Evolutionary conservation across 1,140 invertebrate species (phyloP).

Genomic region (Frieseomelitta varia): DNA sequence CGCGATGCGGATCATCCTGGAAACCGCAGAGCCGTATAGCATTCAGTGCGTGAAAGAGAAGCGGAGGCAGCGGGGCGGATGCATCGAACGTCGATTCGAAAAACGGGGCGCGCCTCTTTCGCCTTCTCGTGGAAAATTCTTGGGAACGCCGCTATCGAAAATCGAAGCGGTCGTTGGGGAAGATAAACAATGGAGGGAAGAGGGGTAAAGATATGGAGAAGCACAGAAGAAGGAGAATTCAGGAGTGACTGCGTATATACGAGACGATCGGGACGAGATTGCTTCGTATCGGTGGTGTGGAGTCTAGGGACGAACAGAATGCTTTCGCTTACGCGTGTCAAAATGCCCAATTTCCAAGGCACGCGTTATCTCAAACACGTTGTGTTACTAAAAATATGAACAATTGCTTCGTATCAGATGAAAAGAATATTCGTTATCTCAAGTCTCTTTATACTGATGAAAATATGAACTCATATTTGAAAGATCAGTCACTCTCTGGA

Average conservation of each 20-base stretch:
- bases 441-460: no score
- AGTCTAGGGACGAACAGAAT: no score
- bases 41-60: constrained; percentile 61
- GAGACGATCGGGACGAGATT: background rate
- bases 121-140: background rate
- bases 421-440: no score
- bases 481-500: no score
- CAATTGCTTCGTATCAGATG: no score
- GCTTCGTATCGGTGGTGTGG: constrained; percentile 13
- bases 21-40: constrained; percentile 51
- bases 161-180: background rate
- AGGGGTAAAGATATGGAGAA: background rate
- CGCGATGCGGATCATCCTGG: constrained; percentile 58
- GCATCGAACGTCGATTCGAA: background rate
- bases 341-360: no score
- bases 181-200: background rate
- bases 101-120: background rate
- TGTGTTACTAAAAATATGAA: no score
- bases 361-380: no score
- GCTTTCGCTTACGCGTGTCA: no score
- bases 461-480: no score
- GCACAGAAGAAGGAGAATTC: background rate
- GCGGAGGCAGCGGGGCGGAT: background rate
- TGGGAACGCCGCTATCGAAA: background rate
- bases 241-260: background rate